Evolutionary conservation across 2,113 vertebrate species (phyloP), one percentile per base, ranked within the genome.

Genomic region (Urocolius indicus): DNA sequence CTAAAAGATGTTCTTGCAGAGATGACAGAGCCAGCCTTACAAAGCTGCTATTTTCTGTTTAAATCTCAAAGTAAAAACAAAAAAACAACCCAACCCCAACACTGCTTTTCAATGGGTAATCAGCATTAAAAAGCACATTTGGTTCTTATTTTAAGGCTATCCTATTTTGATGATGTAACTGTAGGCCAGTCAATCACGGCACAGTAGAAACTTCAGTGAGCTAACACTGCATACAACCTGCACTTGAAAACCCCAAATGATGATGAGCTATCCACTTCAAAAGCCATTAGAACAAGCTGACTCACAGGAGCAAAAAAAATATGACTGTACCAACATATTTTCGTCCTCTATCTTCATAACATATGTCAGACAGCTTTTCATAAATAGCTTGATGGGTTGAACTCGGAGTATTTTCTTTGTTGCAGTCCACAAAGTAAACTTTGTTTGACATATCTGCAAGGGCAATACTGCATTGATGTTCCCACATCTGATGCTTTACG

Each of bases 251-350:
- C 85, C 90, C 83, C 89, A 95, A 91, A 95, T 54, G 63, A 93
- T 69, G 63, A 95, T 87, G 87, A 94, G 89, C 91, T 87, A 65
- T 91, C 91, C 67, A 87, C 87, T 92, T 95, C 93, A 93, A 95
- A 95, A 94, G 54, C 83, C 89, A 96, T 95, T 91, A 96, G 95
- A 85, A 87, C 61, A 72, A 91, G 91, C 91, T 96, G 94, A 97
- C 91, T 97, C 89, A 94, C 59, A 79, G 66, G 54, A 94, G 91
- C 78, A 95, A 89, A 91, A 91, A 79, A 93, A n/a, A n/a, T n/a
- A 79, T 80, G 51, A 95, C 84, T 95, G 93, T 93, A 96, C 58
- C 29, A 66, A 94, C 89, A 87, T 54, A 96, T 87, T 87, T 84
- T 94, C 77, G 84, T 65, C 22, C 63, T 94, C 69, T 90, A 79